Base-by-base conservation (phyloP, 1,140 invertebrate species). In the Formica exsecta region DNA sequence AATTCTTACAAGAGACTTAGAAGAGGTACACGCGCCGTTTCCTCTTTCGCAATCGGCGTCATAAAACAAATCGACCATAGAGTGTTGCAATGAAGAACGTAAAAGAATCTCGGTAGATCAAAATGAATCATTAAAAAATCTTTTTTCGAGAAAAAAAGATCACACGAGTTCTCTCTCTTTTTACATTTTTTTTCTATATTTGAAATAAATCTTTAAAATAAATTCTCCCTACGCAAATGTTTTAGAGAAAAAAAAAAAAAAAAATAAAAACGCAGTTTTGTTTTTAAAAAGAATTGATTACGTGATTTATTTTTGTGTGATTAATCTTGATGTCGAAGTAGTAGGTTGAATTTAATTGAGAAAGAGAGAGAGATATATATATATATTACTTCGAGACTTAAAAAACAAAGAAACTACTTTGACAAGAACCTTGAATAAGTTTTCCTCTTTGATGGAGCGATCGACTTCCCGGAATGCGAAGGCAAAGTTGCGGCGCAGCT, bases 31-130 rank as follows among this genome's bases (percentile, higher is more conserved):
- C 64, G 38, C 25, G 38, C n/a, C 38, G 11, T 80, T 80, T 80
- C 65, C 62, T 80, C 51, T 86, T 86, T 86, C 84, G 61, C 25
- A 80, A 86, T 70, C 84, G 68, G 38, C n/a, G 48, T 25, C 62
- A 25, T 79, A 70, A 86, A 80, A 80, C 25, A 80, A 79, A 86
- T 85, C 48, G 74, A 57, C 36, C 83, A 44, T 38, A 8, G n/a
- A 61, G 29, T 83, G 57, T 81, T 73, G 79, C 38, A 61, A 81
- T 11, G n/a, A 57, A 25, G n/a, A 41, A 68, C 22, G 44, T 22
- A 41, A 54, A 4, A 44, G 11, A 3, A 62, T 74, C 29, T 74
- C 54, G 29, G 61, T 73, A 29, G 29, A 81, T 61, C 51, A 22
- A 25, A 6, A 6, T 5, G 13, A 83, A 19, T 25, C 25, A 5